These are phyloP conservation scores for Drosophila pseudoananassae DNA, from an alignment of 1,140 invertebrate genomes.

Conservation along the genomic window DNA sequence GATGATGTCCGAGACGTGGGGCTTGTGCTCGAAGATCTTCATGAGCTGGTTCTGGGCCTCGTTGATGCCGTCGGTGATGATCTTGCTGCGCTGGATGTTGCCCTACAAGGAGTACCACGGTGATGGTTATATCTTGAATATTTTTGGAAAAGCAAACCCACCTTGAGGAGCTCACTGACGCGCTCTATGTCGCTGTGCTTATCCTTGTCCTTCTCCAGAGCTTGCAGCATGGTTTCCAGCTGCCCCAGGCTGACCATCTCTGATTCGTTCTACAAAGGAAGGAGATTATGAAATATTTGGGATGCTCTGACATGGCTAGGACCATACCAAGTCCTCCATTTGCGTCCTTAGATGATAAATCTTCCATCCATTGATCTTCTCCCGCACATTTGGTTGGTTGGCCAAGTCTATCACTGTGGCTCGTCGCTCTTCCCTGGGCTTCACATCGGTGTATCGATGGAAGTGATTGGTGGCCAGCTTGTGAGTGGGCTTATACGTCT, in stretches of 20 bases:
- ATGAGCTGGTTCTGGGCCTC: constrained; percentile 94
- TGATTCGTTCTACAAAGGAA: constrained; percentile 60
- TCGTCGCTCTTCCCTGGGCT: constrained; percentile 92
- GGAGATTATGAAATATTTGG: background rate
- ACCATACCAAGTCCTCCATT: constrained; percentile 95
- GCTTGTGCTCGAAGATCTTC: constrained; percentile 96
- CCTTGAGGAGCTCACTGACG: constrained; percentile 91
- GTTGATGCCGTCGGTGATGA: constrained; percentile 95
- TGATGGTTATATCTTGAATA: background rate
- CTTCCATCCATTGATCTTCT: constrained; percentile 98
- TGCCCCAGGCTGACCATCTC: constrained; percentile 86
- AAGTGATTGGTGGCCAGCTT: constrained; percentile 92
- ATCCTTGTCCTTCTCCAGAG: constrained; percentile 88
- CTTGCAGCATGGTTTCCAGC: constrained; percentile 87
- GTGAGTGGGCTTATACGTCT: constrained; percentile 85
- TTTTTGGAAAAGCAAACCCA: constrained; percentile 58
- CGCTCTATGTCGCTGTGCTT: constrained; percentile 88
- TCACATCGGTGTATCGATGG: constrained; percentile 93
- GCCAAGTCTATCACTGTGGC: constrained; percentile 94
- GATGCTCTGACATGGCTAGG: background rate
- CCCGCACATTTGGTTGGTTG: constrained; percentile 93
- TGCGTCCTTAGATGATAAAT: constrained; percentile 95
- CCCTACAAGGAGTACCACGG: constrained; percentile 86
- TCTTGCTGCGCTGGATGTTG: constrained; percentile 96
- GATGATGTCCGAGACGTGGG: constrained; percentile 94